phyloP scores from a whole-genome alignment of 1,140 invertebrate species.

The Drosophila sp. region DNA sequence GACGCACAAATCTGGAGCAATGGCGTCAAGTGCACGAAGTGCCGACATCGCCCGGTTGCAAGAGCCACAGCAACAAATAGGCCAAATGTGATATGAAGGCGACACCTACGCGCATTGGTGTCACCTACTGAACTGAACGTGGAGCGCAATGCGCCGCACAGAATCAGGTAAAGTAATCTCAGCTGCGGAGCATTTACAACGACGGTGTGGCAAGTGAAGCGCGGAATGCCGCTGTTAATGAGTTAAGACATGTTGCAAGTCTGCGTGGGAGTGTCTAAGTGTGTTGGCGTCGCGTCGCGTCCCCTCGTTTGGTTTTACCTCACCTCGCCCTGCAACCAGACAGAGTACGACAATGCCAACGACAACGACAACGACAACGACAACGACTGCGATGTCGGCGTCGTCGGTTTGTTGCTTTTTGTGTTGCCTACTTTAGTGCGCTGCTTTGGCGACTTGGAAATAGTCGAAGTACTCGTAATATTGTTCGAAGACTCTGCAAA shows the following conservation, averaged over 20 bases:
- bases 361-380: conserved; percentile 54
- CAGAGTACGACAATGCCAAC: conserved; percentile 56
- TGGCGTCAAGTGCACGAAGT: conserved; percentile 77
- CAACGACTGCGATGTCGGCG: conserved; percentile 29
- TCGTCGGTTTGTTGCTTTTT: conserved; percentile 44
- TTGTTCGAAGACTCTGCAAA: neutral
- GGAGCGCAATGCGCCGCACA: conserved; percentile 10
- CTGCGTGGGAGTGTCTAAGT: conserved; percentile 56
- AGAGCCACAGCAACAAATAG: conserved; percentile 47
- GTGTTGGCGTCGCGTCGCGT: conserved; percentile 61
- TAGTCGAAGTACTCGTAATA: neutral
- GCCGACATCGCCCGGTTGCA: conserved; percentile 30
- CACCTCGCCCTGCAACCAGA: conserved; percentile 52
- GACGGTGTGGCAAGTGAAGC: conserved; percentile 5
- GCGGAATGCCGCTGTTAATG: conserved; percentile 63
- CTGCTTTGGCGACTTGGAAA: conserved; percentile 21
- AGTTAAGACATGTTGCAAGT: conserved; percentile 59
- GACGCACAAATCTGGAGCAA: conserved; percentile 70
- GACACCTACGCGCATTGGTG: conserved; percentile 61
- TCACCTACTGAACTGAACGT: conserved; percentile 71
- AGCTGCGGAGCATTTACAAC: conserved; percentile 47
- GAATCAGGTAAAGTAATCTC: conserved; percentile 73
- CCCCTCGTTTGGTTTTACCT: too few relatives aligned
- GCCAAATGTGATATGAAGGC: conserved; percentile 63
- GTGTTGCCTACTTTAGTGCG: conserved; percentile 74